These are phyloP conservation scores for Rhopilema esculentum DNA, from an alignment of 30 jellyfish, hydroid and myxozoan genomes.

Conservation along the genomic window DNA sequence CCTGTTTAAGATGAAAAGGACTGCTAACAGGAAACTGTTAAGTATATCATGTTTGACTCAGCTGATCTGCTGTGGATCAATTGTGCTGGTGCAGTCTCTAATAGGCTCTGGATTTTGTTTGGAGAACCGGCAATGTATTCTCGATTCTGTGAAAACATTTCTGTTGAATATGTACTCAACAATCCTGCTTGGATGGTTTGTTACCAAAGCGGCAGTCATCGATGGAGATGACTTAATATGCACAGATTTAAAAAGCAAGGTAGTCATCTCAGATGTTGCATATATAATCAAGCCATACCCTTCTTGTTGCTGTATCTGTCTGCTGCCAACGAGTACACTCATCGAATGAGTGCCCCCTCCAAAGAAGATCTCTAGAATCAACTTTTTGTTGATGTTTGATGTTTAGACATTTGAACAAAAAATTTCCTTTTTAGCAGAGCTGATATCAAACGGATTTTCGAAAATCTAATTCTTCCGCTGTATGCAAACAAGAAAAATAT, in stretches of 20 bases:
- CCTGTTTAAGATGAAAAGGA: neutral
- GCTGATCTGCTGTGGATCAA: neutral
- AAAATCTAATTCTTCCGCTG: too few relatives aligned
- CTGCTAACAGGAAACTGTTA: constrained; percentile 10
- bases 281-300: neutral
- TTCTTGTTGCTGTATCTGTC: neutral
- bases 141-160: constrained; percentile 12
- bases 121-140: constrained; percentile 5
- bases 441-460: too few relatives aligned
- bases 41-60: constrained; percentile 28
- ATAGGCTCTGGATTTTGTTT: constrained; percentile 33
- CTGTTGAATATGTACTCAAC: constrained; percentile 11
- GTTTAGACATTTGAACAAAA: too few relatives aligned
- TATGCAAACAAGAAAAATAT: too few relatives aligned
- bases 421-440: too few relatives aligned
- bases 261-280: neutral
- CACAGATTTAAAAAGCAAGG: neutral
- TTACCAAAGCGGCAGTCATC: neutral
- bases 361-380: too few relatives aligned
- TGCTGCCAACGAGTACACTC: neutral
- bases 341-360: neutral
- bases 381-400: too few relatives aligned
- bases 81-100: neutral
- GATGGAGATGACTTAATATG: neutral
- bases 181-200: constrained; percentile 36